phyloP scores from a whole-genome alignment of 1,140 invertebrate genomes.

The Ruditapes philippinarum region DNA sequence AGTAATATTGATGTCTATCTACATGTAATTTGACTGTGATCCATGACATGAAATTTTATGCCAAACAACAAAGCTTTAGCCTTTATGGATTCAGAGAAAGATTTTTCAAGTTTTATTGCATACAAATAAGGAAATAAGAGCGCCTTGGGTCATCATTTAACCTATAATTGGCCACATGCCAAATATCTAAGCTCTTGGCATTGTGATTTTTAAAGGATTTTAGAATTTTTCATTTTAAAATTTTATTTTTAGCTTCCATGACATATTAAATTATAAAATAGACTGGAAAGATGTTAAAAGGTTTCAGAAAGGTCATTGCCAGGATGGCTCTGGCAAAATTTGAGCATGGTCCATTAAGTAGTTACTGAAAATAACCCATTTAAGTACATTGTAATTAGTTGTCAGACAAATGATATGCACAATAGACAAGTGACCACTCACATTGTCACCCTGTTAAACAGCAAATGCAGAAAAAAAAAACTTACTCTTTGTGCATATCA shows the following conservation, averaged over 20 bases:
- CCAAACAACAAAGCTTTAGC: slow-evolving; percentile 23
- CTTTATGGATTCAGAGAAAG: no score
- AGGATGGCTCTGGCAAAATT: slow-evolving; percentile 15
- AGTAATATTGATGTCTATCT: slow-evolving; percentile 19
- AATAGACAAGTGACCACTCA: background rate
- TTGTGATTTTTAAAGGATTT: no score
- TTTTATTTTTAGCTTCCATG: no score
- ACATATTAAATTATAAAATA: no score
- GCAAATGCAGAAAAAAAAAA: slow-evolving; percentile 12
- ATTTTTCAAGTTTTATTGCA: slow-evolving; percentile 26
- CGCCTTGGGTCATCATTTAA: slow-evolving; percentile 12
- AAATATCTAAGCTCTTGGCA: no score
- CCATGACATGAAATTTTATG: background rate
- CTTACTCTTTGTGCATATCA: slow-evolving; percentile 11
- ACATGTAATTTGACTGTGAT: background rate
- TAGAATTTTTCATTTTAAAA: no score
- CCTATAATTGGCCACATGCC: slow-evolving; percentile 19
- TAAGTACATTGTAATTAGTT: background rate
- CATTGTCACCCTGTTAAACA: slow-evolving; percentile 6
- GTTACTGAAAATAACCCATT: slow-evolving; percentile 19
- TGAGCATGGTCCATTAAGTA: slow-evolving; percentile 23
- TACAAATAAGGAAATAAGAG: slow-evolving; percentile 13
- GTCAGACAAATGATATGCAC: slow-evolving; percentile 21
- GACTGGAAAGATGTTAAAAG: slow-evolving; percentile 19
- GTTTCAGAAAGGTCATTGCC: slow-evolving; percentile 23